phyloP scores from a whole-genome alignment of 2,888 invertebrate genomes.

The Julus scandinavius region DNA sequence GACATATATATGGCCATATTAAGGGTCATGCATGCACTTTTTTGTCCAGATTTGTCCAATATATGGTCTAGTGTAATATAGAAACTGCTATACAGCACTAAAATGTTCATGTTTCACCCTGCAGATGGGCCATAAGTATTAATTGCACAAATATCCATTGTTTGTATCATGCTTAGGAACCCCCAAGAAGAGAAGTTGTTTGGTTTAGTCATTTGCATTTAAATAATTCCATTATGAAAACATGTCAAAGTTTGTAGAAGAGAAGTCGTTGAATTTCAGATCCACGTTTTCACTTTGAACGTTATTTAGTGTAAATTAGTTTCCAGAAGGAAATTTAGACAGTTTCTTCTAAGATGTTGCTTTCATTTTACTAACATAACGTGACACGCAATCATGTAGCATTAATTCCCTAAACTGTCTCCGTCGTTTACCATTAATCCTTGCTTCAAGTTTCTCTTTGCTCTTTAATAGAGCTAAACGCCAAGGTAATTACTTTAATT shows the following conservation, averaged over 20 bases:
- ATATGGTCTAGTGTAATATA: too few relatives aligned
- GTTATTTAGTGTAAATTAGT: neutral
- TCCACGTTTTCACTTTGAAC: neutral
- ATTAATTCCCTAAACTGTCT: constrained; percentile 1
- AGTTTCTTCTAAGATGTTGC: neutral
- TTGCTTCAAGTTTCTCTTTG: neutral
- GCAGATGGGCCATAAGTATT: too few relatives aligned
- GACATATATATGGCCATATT: too few relatives aligned
- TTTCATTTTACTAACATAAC: neutral
- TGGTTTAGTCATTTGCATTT: too few relatives aligned
- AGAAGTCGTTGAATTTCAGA: neutral
- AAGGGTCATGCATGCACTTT: too few relatives aligned
- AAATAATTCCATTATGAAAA: too few relatives aligned
- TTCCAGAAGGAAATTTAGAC: neutral
- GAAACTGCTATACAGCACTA: too few relatives aligned
- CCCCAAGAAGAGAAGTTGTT: too few relatives aligned
- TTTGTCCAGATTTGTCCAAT: too few relatives aligned
- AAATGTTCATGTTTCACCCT: too few relatives aligned
- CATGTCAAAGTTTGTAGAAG: neutral
- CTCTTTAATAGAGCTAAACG: constrained; percentile 24
- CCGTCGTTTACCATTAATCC: constrained; percentile 3
- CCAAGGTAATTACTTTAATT: constrained; percentile 31
- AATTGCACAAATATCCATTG: too few relatives aligned
- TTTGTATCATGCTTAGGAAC: too few relatives aligned
- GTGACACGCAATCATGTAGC: constrained; percentile 30